Conservation (phyloP, 2,797 vertebrate genomes). For the Pangasius djambal region DNA sequence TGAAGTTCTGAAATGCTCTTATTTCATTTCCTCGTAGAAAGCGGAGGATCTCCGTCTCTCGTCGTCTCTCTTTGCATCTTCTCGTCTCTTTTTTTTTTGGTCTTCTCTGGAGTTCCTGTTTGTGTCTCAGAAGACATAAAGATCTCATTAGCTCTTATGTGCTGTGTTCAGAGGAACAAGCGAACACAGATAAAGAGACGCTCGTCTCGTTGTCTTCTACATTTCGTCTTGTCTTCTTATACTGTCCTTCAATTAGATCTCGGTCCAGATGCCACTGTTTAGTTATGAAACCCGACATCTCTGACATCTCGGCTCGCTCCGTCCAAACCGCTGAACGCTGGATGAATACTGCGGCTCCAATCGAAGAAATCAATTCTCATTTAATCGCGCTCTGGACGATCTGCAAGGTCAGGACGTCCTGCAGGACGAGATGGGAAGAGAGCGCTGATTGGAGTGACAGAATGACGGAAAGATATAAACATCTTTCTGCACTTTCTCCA, state of each 20-base stretch:
- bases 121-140: background rate
- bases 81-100: background rate
- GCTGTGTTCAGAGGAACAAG: background rate
- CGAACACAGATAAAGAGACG: background rate
- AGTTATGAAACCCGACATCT: slow-evolving; percentile 41
- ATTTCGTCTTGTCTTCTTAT: slow-evolving; percentile 5
- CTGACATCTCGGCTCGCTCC: slow-evolving; percentile 11
- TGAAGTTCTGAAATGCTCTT: background rate
- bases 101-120: background rate
- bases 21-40: background rate
- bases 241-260: slow-evolving; percentile 6
- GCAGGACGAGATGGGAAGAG: background rate
- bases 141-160: background rate
- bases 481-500: background rate
- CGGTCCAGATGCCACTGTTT: background rate
- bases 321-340: slow-evolving; percentile 34
- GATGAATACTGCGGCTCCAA: slow-evolving; percentile 53
- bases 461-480: slow-evolving; percentile 18
- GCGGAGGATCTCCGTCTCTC: background rate
- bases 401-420: slow-evolving; percentile 65
- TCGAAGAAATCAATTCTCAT: slow-evolving; percentile 73
- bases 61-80: background rate
- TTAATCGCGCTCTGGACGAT: slow-evolving; percentile 64
- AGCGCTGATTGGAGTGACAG: slow-evolving; percentile 3
- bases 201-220: background rate